Percentiles rank a stretch among this genome's conserved stretches.
These are phyloP conservation scores for Garra rufa DNA, from an alignment of 2,113 vertebrate genomes.

Conservation along the genomic window DNA sequence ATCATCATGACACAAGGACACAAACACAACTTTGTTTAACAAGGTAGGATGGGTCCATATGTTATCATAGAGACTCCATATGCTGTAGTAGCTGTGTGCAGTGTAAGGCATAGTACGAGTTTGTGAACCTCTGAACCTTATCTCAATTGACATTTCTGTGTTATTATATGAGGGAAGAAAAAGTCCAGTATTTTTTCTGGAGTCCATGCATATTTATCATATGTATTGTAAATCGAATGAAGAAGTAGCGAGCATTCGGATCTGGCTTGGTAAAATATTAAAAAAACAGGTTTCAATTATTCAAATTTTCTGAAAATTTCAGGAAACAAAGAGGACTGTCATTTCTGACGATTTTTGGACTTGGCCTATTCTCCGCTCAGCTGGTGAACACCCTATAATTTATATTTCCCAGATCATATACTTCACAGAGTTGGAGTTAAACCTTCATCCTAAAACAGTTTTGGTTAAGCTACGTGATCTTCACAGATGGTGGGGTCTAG, in stretches of 20 bases:
- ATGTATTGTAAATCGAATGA: not conserved
- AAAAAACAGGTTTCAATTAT: not conserved
- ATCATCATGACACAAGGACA: not conserved
- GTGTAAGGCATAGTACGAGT: not conserved
- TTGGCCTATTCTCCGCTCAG: not conserved
- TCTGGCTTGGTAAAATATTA: not conserved
- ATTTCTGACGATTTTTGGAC: not conserved
- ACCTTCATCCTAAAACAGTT: not conserved
- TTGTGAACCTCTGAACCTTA: not conserved
- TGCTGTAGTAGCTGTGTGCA: not conserved
- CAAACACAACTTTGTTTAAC: constrained; percentile 2
- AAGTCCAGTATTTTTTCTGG: not conserved
- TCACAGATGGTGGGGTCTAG: constrained; percentile 1
- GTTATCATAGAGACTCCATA: not conserved
- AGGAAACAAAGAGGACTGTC: not conserved
- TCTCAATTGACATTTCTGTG: not conserved
- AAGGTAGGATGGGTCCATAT: constrained; percentile 1
- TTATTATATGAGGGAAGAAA: not conserved
- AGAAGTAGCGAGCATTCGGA: not conserved
- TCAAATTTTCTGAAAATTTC: not conserved
- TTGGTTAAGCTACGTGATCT: not conserved
- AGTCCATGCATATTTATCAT: not conserved
- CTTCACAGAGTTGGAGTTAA: not conserved
- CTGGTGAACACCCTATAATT: not conserved
- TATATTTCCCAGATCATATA: not conserved